These are phyloP conservation scores for Orussus abietinus DNA, from an alignment of 1,140 invertebrate species.

Conservation along the genomic window DNA sequence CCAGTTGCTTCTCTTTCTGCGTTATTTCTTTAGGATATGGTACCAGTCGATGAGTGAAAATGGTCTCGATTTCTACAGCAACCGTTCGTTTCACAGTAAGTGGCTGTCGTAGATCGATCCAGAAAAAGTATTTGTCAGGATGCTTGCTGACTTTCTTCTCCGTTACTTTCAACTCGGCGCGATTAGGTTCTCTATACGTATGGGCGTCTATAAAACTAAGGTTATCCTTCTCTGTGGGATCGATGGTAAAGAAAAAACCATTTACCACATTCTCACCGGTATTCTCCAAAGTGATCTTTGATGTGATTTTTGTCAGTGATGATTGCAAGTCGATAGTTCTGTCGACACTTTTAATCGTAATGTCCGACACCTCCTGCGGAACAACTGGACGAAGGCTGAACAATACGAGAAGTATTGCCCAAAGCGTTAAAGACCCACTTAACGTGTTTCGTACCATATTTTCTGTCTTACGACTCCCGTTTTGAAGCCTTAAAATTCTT, in stretches of 20 bases:
- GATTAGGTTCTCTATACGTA: conserved; percentile 59
- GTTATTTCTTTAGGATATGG: conserved; percentile 85
- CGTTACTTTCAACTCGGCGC: conserved; percentile 60
- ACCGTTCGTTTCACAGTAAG: conserved; percentile 59
- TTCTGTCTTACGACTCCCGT: too few relatives aligned
- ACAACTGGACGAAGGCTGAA: neutral
- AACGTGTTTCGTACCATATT: conserved; percentile 1
- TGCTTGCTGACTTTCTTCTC: conserved; percentile 55
- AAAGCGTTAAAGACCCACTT: neutral
- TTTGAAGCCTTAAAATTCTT: neutral
- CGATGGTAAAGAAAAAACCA: conserved; percentile 69
- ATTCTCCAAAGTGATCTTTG: conserved; percentile 80
- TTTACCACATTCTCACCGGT: conserved; percentile 65
- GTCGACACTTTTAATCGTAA: conserved; percentile 80
- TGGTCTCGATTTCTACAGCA: conserved; percentile 67
- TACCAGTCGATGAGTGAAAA: conserved; percentile 70
- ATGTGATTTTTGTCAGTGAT: conserved; percentile 80
- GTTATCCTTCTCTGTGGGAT: conserved; percentile 59
- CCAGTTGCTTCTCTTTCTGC: conserved; percentile 91
- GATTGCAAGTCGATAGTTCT: conserved; percentile 81
- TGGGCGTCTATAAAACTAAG: conserved; percentile 71
- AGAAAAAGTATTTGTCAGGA: conserved; percentile 56
- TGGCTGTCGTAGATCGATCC: conserved; percentile 61
- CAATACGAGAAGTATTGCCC: neutral
- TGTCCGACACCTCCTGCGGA: conserved; percentile 37